Evolutionary conservation across 2,113 vertebrate genomes (phyloP).

Genomic region (Ammodytes marinus): DNA sequence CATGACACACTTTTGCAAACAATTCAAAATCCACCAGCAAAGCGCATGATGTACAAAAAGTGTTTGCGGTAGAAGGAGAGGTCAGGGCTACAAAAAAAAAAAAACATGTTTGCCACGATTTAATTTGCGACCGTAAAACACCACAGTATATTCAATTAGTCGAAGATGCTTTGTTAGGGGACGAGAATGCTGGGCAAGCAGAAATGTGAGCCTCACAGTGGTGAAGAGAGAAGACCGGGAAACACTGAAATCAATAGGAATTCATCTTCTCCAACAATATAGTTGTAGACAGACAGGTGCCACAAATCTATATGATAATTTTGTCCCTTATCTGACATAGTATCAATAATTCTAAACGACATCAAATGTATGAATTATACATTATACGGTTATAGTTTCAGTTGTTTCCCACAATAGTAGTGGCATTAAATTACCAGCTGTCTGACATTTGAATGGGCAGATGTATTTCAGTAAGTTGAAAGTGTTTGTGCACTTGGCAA

Average conservation of each 20-base stretch:
- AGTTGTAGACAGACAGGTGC: background rate
- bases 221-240: background rate
- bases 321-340: background rate
- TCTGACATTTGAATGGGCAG: background rate
- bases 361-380: background rate
- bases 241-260: background rate
- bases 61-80: background rate
- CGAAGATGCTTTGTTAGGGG: background rate
- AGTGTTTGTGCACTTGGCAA: background rate
- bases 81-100: background rate
- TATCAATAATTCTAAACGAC: background rate
- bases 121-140: background rate
- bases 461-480: background rate
- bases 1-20: constrained; percentile 43
- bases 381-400: background rate
- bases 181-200: background rate
- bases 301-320: background rate
- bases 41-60: background rate
- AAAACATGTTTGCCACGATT: too few relatives aligned
- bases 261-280: background rate
- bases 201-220: background rate
- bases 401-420: background rate
- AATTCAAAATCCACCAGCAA: background rate
- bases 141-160: background rate
- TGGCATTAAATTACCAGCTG: background rate